These are phyloP conservation scores for Odontomachus brunneus DNA, from an alignment of 1,140 invertebrate species.

Conservation along the genomic window DNA sequence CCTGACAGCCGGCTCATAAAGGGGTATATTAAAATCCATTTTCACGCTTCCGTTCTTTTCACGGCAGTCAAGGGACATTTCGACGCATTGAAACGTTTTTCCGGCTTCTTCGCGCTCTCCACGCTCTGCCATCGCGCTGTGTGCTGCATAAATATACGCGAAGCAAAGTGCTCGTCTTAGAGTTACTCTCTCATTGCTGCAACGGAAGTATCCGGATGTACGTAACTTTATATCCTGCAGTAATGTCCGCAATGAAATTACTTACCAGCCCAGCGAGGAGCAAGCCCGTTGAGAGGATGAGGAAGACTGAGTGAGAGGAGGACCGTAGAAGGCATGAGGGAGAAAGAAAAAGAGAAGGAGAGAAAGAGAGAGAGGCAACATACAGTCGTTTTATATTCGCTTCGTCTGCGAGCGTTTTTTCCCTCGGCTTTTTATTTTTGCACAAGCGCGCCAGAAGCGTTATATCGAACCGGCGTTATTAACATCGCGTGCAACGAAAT, in stretches of 20 bases:
- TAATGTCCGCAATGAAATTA: slow-evolving; percentile 58
- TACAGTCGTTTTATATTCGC: slow-evolving; percentile 46
- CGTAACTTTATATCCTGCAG: slow-evolving; percentile 48
- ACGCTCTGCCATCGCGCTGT: neutral
- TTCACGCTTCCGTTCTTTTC: slow-evolving; percentile 32
- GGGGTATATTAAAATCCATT: slow-evolving; percentile 45
- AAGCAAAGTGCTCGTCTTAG: slow-evolving; percentile 24
- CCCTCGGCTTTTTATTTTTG: neutral
- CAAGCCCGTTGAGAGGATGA: neutral
- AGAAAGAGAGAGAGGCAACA: neutral
- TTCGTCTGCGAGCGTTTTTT: slow-evolving; percentile 8
- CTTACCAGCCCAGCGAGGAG: slow-evolving; percentile 9
- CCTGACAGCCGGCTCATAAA: slow-evolving; percentile 7
- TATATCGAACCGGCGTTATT: slow-evolving; percentile 16
- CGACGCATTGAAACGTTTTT: slow-evolving; percentile 14
- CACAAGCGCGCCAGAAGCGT: neutral
- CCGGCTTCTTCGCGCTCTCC: neutral
- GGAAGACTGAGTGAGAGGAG: too few species aligned
- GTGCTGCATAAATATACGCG: slow-evolving; percentile 20
- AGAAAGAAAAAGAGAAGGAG: too few species aligned
- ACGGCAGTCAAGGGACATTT: slow-evolving; percentile 42
- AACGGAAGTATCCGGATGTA: slow-evolving; percentile 27
- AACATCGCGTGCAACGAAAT: slow-evolving; percentile 6
- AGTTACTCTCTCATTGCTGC: neutral
- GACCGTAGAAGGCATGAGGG: neutral